Percentiles rank a stretch among this genome's conserved stretches.
Evolutionary conservation across 2,797 vertebrate genomes (phyloP).

Genomic region (Phyllotis vaccarum): DNA sequence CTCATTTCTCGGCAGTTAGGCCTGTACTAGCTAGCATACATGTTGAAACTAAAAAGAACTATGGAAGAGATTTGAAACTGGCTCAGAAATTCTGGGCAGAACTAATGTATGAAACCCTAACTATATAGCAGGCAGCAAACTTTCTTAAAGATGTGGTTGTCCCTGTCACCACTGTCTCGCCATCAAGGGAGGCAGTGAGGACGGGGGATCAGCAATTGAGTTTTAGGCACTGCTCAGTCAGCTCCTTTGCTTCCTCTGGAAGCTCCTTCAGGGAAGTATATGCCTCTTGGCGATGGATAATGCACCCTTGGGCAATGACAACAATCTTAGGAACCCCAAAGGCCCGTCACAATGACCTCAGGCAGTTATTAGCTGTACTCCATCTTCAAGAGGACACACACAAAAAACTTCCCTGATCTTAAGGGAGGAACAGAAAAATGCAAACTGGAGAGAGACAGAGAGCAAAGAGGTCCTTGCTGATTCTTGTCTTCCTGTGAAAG

Average conservation of each 20-base stretch:
- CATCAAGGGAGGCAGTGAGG: fast-evolving
- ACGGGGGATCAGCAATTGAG: not conserved
- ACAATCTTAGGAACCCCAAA: not conserved
- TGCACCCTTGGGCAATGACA: not conserved
- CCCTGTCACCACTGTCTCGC: not conserved
- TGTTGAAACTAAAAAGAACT: conserved; percentile 70
- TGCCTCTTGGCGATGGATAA: conserved; percentile 36
- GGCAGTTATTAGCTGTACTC: conserved; percentile 47
- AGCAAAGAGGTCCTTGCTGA: conserved; percentile 54
- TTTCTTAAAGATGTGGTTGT: not conserved
- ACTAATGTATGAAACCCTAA: not conserved
- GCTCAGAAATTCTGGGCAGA: conserved; percentile 77
- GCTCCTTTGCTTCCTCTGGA: not conserved
- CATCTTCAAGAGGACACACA: conserved; percentile 54
- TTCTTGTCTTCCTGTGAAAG: conserved; percentile 67
- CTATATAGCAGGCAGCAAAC: not conserved
- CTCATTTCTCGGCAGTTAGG: conserved; percentile 57
- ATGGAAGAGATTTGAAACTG: conserved; percentile 24
- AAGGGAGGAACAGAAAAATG: not conserved
- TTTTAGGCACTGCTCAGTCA: conserved; percentile 38
- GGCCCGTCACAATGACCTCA: not conserved
- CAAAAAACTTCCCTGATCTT: conserved; percentile 70
- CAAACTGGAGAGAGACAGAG: conserved; percentile 68
- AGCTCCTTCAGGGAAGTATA: not conserved
- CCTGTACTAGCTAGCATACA: conserved; percentile 18